A percentile compares a stretch with the other conserved stretches of the same genome.
phyloP scores from a whole-genome alignment of 2,113 vertebrate genomes.

The Anas platyrhynchos region DNA sequence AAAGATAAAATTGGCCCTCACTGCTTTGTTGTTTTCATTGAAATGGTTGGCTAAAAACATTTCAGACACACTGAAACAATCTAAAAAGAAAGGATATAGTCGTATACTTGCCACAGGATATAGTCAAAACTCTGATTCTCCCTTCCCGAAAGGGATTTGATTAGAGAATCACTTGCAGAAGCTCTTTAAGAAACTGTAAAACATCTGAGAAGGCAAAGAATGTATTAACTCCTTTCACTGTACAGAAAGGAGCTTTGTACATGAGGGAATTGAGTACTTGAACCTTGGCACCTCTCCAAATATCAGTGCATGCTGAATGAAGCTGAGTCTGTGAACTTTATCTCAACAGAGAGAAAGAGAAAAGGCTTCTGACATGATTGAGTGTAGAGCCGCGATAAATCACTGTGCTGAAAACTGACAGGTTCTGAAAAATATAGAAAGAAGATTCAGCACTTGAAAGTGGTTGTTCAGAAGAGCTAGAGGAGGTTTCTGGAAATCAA shows the following conservation, averaged over 20 bases:
- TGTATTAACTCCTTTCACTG: constrained; percentile 35
- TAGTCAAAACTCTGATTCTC: not conserved
- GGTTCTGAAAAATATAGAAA: not conserved
- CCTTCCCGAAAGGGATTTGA: not conserved
- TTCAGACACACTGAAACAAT: not conserved
- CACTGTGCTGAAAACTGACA: not conserved
- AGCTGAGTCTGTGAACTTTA: not conserved
- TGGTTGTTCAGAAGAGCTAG: not conserved
- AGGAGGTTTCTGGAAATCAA: constrained; percentile 24
- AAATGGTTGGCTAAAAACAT: not conserved
- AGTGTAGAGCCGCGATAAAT: not conserved
- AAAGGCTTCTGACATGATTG: not conserved
- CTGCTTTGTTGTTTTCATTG: not conserved
- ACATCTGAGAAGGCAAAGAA: constrained; percentile 53
- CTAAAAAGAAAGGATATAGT: not conserved
- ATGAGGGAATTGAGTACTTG: not conserved
- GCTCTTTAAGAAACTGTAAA: constrained; percentile 44
- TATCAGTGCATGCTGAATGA: constrained; percentile 8
- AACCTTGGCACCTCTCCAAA: not conserved
- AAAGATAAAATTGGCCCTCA: not conserved
- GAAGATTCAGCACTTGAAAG: constrained; percentile 1
- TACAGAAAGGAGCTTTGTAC: constrained; percentile 61
- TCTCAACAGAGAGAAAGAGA: constrained; percentile 10
- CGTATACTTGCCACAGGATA: not conserved
- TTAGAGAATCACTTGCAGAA: constrained; percentile 9